Evolutionary conservation across 2,797 vertebrate species (phyloP), one percentile per base, ranked within the genome.

Genomic region (Sebastes kiyomatsui): DNA sequence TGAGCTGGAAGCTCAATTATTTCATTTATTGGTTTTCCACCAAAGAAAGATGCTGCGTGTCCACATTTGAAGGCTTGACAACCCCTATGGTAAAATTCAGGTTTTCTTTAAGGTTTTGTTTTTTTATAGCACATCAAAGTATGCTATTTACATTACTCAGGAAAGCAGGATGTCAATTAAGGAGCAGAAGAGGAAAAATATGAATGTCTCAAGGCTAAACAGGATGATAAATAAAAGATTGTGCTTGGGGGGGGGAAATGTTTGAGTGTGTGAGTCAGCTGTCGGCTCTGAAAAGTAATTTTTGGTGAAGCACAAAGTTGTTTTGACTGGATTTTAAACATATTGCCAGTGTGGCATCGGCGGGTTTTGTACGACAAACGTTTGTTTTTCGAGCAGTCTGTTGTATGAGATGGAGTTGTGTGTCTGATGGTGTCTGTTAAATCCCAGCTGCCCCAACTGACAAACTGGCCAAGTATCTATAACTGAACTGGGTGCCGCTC

Each of bases 211-310:
- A 4, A 60, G 12, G 30, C 11, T 23, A 73, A 55, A 69, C 54
- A 22, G 70, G 20, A 33, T 54, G 23, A 72, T 79, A 23, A 72
- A 72, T 77, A 67, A 77, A 72, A 62, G 60, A 71, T 52, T 32
- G 33, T 65, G 23, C 16, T 64, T 12, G 42, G 13, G 28, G 28
- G 30, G 55, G 18, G 16, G 9, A 1, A 20, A 23, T 33, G 3
- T 33, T 25, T 38, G 10, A 22, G 33, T 56, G 32, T 6, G 18
- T 52, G 64, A 71, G 16, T 82, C 35, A 38, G 71, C 60, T 76
- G 65, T 77, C 75, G 65, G 49, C 22, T 61, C 49, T 60, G 76
- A 60, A 58, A 80, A 78, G 54, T 56, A 6, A 71, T 68, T 64
- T 77, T 22, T 55, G 18, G 27, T 55, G 72, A 30, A 77, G 66